Conservation (phyloP, 2,888 invertebrate genomes). For the Protodeltote pygarga region DNA sequence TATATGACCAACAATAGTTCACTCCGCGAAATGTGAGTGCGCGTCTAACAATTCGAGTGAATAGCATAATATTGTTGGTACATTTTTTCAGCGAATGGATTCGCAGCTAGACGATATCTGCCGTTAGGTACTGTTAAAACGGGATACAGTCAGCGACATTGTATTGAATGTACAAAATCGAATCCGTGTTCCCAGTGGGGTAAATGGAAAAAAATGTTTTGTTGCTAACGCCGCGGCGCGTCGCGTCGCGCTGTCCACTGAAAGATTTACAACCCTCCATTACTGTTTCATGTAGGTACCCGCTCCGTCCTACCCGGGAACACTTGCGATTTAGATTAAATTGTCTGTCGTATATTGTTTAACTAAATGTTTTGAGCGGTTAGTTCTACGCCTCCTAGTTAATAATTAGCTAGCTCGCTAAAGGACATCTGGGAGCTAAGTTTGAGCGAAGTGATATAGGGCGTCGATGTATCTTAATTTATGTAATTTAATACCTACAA, state of each 20-base stretch:
- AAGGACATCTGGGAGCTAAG: conserved; percentile 25
- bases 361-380: conserved; percentile 42
- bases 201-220: conserved; percentile 78
- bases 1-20: conserved; percentile 25
- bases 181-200: conserved; percentile 72
- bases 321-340: conserved; percentile 54
- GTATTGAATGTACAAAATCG: conserved; percentile 77
- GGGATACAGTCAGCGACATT: conserved; percentile 62
- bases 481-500: too few relatives aligned
- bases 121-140: conserved; percentile 59
- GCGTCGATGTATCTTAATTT: neutral
- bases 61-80: too few relatives aligned
- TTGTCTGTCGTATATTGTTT: conserved; percentile 44
- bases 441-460: conserved; percentile 3
- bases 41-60: too few relatives aligned
- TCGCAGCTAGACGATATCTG: conserved; percentile 46
- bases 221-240: conserved; percentile 60
- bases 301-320: conserved; percentile 32
- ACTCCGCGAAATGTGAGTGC: conserved; percentile 12
- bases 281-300: conserved; percentile 64
- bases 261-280: conserved; percentile 82
- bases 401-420: conserved; percentile 25
- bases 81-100: conserved; percentile 36
- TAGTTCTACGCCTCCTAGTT: conserved; percentile 24
- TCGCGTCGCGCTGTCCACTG: conserved; percentile 72